Conservation (phyloP, 2,797 vertebrate genomes). For the Gymnopithys bicolor region DNA sequence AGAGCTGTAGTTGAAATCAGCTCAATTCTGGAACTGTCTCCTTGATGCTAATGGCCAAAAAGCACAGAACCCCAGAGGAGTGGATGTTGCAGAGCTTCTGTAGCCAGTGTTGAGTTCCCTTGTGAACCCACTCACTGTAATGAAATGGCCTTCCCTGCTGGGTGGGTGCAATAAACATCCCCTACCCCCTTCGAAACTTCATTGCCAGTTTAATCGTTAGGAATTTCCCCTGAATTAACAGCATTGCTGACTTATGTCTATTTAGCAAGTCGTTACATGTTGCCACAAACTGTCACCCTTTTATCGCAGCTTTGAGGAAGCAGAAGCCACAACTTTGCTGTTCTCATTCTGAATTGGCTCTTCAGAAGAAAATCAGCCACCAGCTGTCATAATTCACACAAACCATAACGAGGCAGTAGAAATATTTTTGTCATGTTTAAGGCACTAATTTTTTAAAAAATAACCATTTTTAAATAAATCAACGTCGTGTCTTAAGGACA, state of each 20-base stretch:
- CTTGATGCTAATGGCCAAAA: not conserved
- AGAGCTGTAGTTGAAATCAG: not conserved
- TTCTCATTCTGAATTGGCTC: not conserved
- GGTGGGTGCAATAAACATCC: not conserved
- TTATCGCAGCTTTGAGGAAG: not conserved
- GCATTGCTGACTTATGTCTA: not conserved
- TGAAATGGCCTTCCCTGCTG: not conserved
- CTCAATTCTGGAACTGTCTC: not conserved
- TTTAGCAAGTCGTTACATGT: not conserved
- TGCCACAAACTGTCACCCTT: not conserved
- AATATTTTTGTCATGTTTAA: conserved; percentile 25
- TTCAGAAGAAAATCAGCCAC: not conserved
- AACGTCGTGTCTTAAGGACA: not conserved
- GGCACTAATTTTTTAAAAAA: not conserved
- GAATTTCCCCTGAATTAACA: not conserved
- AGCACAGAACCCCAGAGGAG: too few relatives aligned
- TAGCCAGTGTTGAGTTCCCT: not conserved
- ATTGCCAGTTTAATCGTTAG: not conserved
- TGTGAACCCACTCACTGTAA: not conserved
- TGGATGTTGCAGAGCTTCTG: not conserved
- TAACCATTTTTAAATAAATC: not conserved
- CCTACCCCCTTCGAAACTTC: not conserved
- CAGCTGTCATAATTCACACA: not conserved
- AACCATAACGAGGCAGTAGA: not conserved
- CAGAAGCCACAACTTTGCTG: not conserved